Conservation (phyloP, 2,113 vertebrate species). For the Chionis minor region DNA sequence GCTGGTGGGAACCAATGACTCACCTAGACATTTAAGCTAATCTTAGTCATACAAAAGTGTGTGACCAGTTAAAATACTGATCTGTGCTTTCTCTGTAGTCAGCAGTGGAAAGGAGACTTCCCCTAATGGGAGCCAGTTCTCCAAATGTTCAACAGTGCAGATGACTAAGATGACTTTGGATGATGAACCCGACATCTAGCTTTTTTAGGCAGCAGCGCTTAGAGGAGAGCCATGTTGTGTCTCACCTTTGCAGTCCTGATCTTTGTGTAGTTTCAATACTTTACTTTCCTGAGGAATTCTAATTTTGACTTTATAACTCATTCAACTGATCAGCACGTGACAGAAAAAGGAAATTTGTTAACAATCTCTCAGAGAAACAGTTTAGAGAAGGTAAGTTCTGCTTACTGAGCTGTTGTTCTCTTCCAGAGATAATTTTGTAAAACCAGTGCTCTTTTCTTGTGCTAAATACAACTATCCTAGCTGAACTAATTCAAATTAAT, state of each 20-base stretch:
- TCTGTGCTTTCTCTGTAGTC: neutral
- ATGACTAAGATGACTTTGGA: neutral
- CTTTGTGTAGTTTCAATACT: neutral
- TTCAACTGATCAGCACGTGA: neutral
- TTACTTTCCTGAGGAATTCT: neutral
- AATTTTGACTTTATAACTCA: neutral
- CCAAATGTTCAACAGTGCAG: neutral
- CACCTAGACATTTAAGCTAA: neutral
- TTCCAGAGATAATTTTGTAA: neutral
- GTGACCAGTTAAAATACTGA: neutral
- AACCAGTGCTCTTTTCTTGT: neutral
- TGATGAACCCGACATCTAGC: neutral
- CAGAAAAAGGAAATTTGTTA: neutral
- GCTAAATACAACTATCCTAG: neutral
- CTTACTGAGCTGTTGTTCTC: neutral
- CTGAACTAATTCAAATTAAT: neutral
- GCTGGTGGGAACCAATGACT: neutral
- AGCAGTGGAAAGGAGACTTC: neutral
- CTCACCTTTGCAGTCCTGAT: neutral
- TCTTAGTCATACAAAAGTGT: neutral
- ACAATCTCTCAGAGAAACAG: neutral
- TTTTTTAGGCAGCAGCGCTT: neutral
- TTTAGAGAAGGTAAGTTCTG: neutral
- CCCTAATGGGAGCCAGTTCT: neutral
- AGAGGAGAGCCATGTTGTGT: neutral